phyloP scores from a whole-genome alignment of 2,797 vertebrate species.

The Lophius americanus region DNA sequence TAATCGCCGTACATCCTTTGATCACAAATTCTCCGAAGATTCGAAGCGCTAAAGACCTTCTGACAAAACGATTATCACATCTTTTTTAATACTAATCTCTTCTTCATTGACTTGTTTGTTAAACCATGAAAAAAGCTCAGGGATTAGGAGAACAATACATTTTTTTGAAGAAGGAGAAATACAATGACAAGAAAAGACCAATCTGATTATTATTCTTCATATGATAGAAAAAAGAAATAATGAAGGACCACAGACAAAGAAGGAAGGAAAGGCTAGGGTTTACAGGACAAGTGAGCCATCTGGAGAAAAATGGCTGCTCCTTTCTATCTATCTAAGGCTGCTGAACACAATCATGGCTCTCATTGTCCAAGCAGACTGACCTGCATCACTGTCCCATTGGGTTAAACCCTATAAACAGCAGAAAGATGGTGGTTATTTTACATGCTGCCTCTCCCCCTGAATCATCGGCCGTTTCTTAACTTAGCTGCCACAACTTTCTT shows the following conservation, averaged over 20 bases:
- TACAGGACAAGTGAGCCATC: constrained; percentile 23
- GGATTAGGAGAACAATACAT: neutral
- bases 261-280: constrained; percentile 11
- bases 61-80: too few relatives aligned
- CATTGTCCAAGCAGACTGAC: constrained; percentile 26
- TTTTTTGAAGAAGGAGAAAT: neutral
- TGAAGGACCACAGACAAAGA: constrained; percentile 2
- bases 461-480: constrained; percentile 21
- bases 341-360: constrained; percentile 30
- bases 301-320: constrained; percentile 23
- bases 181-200: neutral
- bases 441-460: constrained; percentile 13
- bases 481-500: neutral
- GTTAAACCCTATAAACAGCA: constrained; percentile 36
- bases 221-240: constrained; percentile 1
- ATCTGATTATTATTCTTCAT: neutral
- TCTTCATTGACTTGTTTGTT: neutral
- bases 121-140: neutral
- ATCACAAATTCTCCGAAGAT: too few relatives aligned
- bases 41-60: too few relatives aligned
- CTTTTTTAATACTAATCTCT: neutral
- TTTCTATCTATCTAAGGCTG: constrained; percentile 21
- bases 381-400: constrained; percentile 31
- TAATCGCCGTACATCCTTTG: too few relatives aligned
- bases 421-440: constrained; percentile 32